Conservation (phyloP, 1,140 invertebrate genomes). For the Dinoponera quadriceps region DNA sequence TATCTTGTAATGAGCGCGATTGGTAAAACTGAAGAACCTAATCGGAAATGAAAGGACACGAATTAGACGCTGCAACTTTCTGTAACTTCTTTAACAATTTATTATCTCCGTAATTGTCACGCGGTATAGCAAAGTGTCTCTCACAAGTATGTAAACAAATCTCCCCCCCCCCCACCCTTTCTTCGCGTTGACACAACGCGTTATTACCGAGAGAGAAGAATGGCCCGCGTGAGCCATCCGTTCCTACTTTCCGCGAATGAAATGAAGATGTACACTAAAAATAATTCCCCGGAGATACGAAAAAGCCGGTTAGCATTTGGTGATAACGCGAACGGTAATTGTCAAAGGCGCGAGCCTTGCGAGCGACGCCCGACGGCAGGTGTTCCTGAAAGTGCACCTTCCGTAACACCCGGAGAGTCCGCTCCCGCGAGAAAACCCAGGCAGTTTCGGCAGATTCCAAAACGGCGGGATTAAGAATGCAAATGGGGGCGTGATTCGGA, state of each 20-base stretch:
- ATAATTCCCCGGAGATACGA: background rate
- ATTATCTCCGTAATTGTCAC: background rate
- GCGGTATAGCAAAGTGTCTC: background rate
- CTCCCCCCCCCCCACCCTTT: no score
- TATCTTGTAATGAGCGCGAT: background rate
- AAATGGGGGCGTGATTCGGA: conserved; percentile 74
- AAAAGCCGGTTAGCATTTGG: background rate
- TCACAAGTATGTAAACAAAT: background rate
- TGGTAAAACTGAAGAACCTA: background rate
- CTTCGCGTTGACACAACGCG: no score
- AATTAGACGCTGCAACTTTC: background rate
- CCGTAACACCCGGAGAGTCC: background rate
- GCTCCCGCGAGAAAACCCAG: conserved; percentile 1
- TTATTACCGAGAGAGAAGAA: no score
- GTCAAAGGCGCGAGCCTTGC: background rate
- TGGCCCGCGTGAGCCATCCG: no score
- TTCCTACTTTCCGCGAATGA: no score
- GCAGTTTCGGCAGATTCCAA: conserved; percentile 70
- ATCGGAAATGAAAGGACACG: background rate
- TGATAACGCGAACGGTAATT: background rate
- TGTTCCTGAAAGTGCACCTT: conserved; percentile 18
- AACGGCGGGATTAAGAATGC: conserved; percentile 79
- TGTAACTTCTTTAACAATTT: background rate
- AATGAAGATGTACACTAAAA: background rate
- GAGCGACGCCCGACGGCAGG: conserved; percentile 57